These are phyloP conservation scores for Pavo muticus DNA, from an alignment of 2,113 vertebrate genomes.

Conservation along the genomic window DNA sequence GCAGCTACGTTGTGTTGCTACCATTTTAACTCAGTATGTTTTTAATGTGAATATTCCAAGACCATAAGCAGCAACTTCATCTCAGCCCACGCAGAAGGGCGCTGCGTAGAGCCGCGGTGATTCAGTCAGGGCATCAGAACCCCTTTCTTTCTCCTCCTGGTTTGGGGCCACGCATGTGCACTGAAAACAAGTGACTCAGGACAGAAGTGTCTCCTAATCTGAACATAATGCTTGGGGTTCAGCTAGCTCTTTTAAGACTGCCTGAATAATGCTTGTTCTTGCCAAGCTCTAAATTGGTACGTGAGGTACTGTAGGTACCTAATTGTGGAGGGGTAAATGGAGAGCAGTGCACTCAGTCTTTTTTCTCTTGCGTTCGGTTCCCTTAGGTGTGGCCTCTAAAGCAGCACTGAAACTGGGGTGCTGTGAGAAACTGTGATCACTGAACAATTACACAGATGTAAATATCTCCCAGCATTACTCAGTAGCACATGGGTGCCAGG, in stretches of 20 bases:
- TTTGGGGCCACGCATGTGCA: not conserved
- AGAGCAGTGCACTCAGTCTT: not conserved
- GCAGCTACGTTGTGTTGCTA: not conserved
- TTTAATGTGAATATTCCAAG: not conserved
- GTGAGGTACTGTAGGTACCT: not conserved
- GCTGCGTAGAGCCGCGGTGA: not conserved
- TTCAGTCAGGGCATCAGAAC: conserved; percentile 17
- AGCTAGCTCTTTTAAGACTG: not conserved
- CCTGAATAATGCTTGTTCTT: not conserved
- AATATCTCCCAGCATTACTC: not conserved
- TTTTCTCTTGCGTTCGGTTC: not conserved
- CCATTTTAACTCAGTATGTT: not conserved
- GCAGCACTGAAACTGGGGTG: not conserved
- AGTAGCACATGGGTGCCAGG: not conserved
- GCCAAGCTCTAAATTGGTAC: not conserved
- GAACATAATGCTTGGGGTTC: not conserved
- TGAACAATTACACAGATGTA: not conserved
- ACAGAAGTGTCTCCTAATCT: not conserved
- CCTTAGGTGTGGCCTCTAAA: conserved; percentile 28
- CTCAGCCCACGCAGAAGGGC: not conserved
- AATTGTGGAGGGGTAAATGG: not conserved
- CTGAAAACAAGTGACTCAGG: conserved; percentile 32
- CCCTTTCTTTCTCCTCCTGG: conserved; percentile 5
- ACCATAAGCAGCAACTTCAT: conserved; percentile 16
- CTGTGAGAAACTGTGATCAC: not conserved